Percentiles rank a stretch among this genome's conserved stretches.
Evolutionary conservation across 2,113 vertebrate genomes (phyloP).

Genomic region (Damaliscus lunatus): DNA sequence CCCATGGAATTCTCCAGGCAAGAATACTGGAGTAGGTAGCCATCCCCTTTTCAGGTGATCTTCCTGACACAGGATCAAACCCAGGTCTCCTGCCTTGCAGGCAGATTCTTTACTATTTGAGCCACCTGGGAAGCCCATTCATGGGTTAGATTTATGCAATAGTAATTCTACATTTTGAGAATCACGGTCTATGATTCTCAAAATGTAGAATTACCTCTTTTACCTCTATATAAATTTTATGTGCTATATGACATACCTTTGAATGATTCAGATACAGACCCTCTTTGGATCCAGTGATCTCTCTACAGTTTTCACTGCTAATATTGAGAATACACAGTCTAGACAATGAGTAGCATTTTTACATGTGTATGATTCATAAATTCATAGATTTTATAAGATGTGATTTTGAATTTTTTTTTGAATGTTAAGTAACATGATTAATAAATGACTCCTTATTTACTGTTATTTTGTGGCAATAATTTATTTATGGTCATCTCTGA

Average conservation of each 20-base stretch:
- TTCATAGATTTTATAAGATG: background rate
- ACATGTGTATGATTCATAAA: background rate
- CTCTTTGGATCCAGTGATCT: background rate
- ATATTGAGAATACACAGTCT: background rate
- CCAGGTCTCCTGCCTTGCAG: background rate
- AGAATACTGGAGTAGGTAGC: background rate
- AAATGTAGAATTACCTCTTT: background rate
- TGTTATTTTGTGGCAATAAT: constrained; percentile 78
- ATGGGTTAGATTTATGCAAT: background rate
- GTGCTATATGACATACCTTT: background rate
- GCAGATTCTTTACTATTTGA: background rate
- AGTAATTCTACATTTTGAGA: background rate
- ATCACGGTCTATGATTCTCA: background rate
- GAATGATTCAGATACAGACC: background rate
- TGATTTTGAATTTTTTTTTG: background rate
- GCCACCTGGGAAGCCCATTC: background rate
- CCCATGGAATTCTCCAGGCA: background rate
- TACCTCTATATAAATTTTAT: background rate
- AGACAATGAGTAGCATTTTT: background rate
- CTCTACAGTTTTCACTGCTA: background rate
- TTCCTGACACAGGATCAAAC: background rate
- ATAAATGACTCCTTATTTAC: constrained; percentile 67
- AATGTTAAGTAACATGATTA: background rate
- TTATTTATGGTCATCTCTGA: constrained; percentile 78
- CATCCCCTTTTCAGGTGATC: background rate